A percentile compares a stretch with the other conserved stretches of the same genome.
Conservation (phyloP, 2,888 invertebrate species). For the Eilema sororculum region DNA sequence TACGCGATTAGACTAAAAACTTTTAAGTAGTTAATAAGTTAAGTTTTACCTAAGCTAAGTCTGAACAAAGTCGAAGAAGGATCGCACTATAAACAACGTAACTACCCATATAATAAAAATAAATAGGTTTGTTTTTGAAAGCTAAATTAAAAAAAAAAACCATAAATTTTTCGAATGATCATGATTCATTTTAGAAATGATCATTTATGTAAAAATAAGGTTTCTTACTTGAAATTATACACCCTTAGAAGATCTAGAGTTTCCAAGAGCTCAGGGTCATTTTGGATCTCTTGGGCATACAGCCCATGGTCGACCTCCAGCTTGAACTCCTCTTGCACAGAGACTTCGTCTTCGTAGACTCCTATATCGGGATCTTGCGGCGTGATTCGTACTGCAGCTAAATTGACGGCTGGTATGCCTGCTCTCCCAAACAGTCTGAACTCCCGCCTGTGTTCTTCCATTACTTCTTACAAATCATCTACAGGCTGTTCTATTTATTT, state of each 20-base stretch:
- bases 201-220: not conserved
- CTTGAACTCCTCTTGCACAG: not conserved
- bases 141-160: too few relatives aligned
- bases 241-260: not conserved
- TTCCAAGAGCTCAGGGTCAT: not conserved
- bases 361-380: not conserved
- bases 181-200: too few relatives aligned
- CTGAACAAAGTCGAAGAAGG: too few relatives aligned
- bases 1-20: too few relatives aligned
- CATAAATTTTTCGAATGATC: too few relatives aligned
- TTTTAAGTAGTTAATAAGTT: too few relatives aligned
- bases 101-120: too few relatives aligned
- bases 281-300: not conserved
- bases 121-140: too few relatives aligned
- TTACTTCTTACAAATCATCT: constrained; percentile 53
- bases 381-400: not conserved
- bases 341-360: not conserved
- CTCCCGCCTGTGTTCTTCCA: constrained; percentile 49
- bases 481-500: constrained; percentile 54
- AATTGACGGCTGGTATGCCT: not conserved
- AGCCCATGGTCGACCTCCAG: not conserved
- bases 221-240: not conserved
- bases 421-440: constrained; percentile 55
- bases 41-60: too few relatives aligned
- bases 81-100: too few relatives aligned